Evolutionary conservation across 2,113 vertebrate genomes (phyloP).

Genomic region (Corapipo altera): DNA sequence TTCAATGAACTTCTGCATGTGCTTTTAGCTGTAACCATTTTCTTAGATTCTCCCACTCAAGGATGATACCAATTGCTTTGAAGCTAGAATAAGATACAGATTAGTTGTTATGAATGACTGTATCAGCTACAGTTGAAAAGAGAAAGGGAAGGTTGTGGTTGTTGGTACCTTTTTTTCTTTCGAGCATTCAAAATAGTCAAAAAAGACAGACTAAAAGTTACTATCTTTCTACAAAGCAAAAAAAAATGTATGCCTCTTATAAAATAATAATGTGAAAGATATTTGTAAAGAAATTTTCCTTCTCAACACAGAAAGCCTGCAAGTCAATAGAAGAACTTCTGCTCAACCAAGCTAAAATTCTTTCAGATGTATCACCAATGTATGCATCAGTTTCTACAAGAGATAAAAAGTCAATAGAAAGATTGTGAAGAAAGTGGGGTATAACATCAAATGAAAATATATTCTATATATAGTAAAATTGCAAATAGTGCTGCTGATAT

Average conservation of each 20-base stretch:
- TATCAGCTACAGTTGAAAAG: not conserved
- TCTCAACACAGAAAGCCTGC: not conserved
- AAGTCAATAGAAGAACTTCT: not conserved
- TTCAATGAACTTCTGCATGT: not conserved
- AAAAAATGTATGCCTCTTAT: not conserved
- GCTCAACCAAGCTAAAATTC: not conserved
- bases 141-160: fast-evolving
- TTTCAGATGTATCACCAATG: not conserved
- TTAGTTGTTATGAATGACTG: not conserved
- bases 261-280: not conserved
- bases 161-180: not conserved
- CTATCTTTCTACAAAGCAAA: not conserved
- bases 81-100: not conserved
- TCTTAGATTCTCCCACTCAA: not conserved
- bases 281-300: not conserved
- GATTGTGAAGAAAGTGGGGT: not conserved
- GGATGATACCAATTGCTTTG: not conserved
- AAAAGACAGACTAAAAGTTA: not conserved
- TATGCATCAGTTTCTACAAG: not conserved
- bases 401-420: not conserved
- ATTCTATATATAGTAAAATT: not conserved
- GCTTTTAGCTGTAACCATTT: not conserved
- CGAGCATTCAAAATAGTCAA: not conserved
- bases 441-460: not conserved
- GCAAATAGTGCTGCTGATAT: not conserved